phyloP scores from a whole-genome alignment of 2,888 invertebrate genomes.

The Laothoe populi region DNA sequence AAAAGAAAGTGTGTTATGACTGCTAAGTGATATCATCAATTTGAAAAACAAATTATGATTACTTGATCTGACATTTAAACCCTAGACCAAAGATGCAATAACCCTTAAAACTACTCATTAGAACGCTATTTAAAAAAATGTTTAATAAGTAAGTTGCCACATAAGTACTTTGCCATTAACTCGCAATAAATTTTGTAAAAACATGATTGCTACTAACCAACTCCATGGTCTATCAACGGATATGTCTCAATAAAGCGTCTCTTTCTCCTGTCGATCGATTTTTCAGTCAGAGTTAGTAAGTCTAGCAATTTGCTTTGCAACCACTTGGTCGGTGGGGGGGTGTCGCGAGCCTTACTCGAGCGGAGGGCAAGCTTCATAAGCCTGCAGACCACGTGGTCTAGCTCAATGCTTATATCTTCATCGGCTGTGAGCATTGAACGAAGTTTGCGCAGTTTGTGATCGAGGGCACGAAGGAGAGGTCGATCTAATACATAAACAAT shows the following conservation, averaged over 20 bases:
- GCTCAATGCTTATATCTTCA: slow-evolving; percentile 66
- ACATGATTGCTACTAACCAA: slow-evolving; percentile 59
- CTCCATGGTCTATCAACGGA: slow-evolving; percentile 52
- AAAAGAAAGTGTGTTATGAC: too few relatives aligned
- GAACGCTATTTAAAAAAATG: too few relatives aligned
- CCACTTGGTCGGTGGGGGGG: slow-evolving; percentile 64
- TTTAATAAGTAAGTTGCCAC: too few relatives aligned
- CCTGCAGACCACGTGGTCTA: slow-evolving; percentile 67
- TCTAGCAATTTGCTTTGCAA: slow-evolving; percentile 73
- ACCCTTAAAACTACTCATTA: too few relatives aligned
- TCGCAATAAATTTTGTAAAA: too few relatives aligned
- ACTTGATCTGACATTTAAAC: too few relatives aligned
- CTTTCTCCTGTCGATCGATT: slow-evolving; percentile 64
- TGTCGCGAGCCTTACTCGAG: slow-evolving; percentile 49
- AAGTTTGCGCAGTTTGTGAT: slow-evolving; percentile 66
- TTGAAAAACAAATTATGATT: too few relatives aligned
- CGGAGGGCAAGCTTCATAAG: slow-evolving; percentile 69
- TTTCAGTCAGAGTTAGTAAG: slow-evolving; percentile 69
- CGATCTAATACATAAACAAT: slow-evolving; percentile 49
- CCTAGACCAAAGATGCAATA: too few relatives aligned
- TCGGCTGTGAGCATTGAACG: slow-evolving; percentile 62
- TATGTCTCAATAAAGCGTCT: slow-evolving; percentile 52
- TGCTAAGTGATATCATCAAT: too few relatives aligned
- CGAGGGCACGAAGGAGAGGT: slow-evolving; percentile 63
- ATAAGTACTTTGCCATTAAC: too few relatives aligned